These are phyloP conservation scores for Nysson spinosus DNA, from an alignment of 2,888 invertebrate species.

Conservation along the genomic window DNA sequence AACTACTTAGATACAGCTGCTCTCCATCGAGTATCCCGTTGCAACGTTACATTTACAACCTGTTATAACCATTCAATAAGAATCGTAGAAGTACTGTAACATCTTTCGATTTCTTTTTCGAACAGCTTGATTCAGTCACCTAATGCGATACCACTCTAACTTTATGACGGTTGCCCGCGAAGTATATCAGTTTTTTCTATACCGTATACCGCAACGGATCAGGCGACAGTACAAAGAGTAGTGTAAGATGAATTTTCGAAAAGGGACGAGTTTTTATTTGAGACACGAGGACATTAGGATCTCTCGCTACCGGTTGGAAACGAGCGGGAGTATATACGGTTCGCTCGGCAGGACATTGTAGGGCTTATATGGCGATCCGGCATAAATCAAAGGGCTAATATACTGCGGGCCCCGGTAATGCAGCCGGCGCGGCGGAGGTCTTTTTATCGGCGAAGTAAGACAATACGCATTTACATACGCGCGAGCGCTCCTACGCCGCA, in stretches of 20 bases:
- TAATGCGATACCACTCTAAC: too few relatives aligned
- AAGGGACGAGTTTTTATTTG: conserved; percentile 26
- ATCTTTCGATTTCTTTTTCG: too few relatives aligned
- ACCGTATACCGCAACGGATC: not conserved
- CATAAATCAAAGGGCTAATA: conserved; percentile 77
- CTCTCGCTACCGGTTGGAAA: not conserved
- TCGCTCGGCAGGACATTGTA: conserved; percentile 64
- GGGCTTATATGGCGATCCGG: conserved; percentile 74
- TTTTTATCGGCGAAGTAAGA: conserved; percentile 74
- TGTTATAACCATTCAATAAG: too few relatives aligned
- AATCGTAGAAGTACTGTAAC: too few relatives aligned
- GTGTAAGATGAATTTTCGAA: conserved; percentile 8
- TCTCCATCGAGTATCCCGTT: not conserved
- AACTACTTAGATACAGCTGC: conserved; percentile 9
- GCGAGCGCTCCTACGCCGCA: conserved; percentile 58
- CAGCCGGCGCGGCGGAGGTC: conserved; percentile 69
- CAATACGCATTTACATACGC: conserved; percentile 75
- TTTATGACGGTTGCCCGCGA: too few relatives aligned
- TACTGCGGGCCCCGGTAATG: conserved; percentile 70
- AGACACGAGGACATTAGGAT: conserved; percentile 11
- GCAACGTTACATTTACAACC: too few relatives aligned
- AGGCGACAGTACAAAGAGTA: conserved; percentile 13
- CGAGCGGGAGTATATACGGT: conserved; percentile 13
- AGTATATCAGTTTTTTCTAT: too few relatives aligned
- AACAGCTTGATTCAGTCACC: too few relatives aligned